Evolutionary conservation across 2,113 vertebrate genomes (phyloP).

Genomic region (Oxyura jamaicensis): DNA sequence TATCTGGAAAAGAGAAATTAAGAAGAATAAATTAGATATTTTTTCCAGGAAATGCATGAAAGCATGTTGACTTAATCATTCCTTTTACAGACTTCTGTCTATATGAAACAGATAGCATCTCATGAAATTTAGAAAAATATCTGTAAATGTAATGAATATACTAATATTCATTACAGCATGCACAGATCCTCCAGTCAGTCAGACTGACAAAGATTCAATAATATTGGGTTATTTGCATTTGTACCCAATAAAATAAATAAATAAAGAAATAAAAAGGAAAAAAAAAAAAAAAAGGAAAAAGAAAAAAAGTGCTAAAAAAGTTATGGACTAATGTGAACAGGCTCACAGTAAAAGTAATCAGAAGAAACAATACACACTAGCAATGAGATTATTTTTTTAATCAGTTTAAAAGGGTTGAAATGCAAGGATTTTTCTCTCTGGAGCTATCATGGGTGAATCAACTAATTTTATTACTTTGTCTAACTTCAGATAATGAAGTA

Average conservation of each 20-base stretch:
- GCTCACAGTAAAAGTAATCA: neutral
- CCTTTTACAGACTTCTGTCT: neutral
- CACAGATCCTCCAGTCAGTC: neutral
- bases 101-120: neutral
- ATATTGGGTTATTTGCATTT: neutral
- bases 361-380: neutral
- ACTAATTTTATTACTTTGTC: neutral
- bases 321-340: neutral
- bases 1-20: neutral
- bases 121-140: neutral
- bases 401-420: neutral
- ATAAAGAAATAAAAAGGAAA: neutral
- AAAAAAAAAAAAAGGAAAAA: neutral
- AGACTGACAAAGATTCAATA: neutral
- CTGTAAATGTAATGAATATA: neutral
- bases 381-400: neutral
- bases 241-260: neutral
- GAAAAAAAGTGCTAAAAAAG: neutral
- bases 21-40: neutral
- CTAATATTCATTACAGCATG: neutral
- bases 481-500: neutral
- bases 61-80: neutral
- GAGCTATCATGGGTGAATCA: neutral
- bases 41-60: neutral
- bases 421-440: neutral